Conservation (phyloP, 1,140 invertebrate genomes). For the Drosophila pandora region DNA sequence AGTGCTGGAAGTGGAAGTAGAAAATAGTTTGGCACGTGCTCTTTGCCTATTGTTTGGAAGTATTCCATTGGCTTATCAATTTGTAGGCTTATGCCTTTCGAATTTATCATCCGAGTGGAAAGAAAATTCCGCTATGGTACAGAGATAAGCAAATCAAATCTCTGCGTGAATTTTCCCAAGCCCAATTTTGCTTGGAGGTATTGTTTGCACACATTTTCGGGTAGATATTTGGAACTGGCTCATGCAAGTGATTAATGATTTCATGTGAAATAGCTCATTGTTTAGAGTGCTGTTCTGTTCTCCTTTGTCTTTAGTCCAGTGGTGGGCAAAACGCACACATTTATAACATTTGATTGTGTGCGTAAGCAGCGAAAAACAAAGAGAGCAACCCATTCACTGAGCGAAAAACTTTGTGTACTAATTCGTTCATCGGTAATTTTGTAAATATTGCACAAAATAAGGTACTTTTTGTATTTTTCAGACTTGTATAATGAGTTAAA, state of each 20-base stretch:
- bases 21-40: constrained; percentile 41
- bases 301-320: constrained; percentile 22
- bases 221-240: constrained; percentile 21
- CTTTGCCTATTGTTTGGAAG: constrained; percentile 19
- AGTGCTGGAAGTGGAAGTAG: not conserved
- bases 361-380: too few relatives aligned
- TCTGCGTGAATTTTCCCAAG: constrained; percentile 3
- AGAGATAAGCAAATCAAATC: constrained; percentile 15
- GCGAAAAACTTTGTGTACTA: too few relatives aligned
- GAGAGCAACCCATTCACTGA: too few relatives aligned
- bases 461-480: too few relatives aligned
- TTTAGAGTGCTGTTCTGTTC: constrained; percentile 4
- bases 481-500: too few relatives aligned
- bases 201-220: constrained; percentile 56
- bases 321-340: too few relatives aligned
- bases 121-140: constrained; percentile 16
- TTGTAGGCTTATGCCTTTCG: constrained; percentile 16
- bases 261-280: constrained; percentile 28
- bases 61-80: constrained; percentile 47
- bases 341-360: too few relatives aligned
- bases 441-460: too few relatives aligned
- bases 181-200: constrained; percentile 2
- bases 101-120: constrained; percentile 51
- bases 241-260: constrained; percentile 72
- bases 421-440: too few relatives aligned